Percentiles rank a stretch among this genome's conserved stretches.
phyloP scores from a whole-genome alignment of 2,888 invertebrate genomes.

The Cheilosia impressa region DNA sequence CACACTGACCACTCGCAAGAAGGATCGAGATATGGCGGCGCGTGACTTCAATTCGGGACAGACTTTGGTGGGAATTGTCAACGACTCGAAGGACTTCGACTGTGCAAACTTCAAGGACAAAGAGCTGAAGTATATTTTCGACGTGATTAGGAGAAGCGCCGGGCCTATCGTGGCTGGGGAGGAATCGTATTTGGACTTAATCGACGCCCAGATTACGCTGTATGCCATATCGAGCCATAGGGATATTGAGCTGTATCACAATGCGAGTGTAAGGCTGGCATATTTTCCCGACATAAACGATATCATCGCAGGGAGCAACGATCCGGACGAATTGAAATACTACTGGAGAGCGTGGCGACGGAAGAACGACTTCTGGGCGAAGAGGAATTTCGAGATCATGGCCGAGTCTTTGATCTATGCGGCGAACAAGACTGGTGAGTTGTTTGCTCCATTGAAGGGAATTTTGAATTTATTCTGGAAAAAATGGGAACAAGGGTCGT shows the following conservation, averaged over 20 bases:
- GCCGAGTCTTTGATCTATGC: slow-evolving; percentile 79
- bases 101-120: slow-evolving; percentile 75
- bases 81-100: slow-evolving; percentile 85
- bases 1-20: neutral
- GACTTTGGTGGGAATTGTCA: slow-evolving; percentile 82
- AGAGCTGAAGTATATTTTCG: slow-evolving; percentile 77
- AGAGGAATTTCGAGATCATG: slow-evolving; percentile 79
- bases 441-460: neutral
- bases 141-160: slow-evolving; percentile 77
- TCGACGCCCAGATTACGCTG: slow-evolving; percentile 78
- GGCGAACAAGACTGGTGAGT: slow-evolving; percentile 78
- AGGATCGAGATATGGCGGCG: neutral
- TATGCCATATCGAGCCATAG: slow-evolving; percentile 82
- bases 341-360: slow-evolving; percentile 69
- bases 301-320: slow-evolving; percentile 37
- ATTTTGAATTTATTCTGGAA: too few species aligned
- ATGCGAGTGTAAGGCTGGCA: slow-evolving; percentile 78
- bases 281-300: slow-evolving; percentile 78
- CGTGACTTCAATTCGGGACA: slow-evolving; percentile 78
- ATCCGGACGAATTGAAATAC: slow-evolving; percentile 64
- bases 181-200: slow-evolving; percentile 79
- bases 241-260: slow-evolving; percentile 84
- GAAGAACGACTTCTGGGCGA: slow-evolving; percentile 78
- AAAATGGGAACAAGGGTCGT: too few species aligned
- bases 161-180: slow-evolving; percentile 80